phyloP scores from a whole-genome alignment of 2,113 vertebrate species.

The Ceyx margarethae region DNA sequence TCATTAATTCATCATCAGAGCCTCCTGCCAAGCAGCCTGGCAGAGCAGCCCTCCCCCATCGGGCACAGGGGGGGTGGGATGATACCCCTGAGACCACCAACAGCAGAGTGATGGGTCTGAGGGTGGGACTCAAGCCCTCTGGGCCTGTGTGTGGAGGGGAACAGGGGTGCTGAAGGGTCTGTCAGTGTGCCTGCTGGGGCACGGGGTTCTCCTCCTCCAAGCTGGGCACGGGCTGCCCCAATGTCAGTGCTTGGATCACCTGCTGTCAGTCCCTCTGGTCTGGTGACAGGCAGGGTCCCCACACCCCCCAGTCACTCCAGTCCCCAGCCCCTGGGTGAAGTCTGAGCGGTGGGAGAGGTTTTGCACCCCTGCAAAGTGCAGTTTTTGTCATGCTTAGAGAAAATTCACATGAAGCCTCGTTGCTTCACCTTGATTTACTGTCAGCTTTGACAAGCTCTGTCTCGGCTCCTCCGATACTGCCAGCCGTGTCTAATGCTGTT shows the following conservation, averaged over 20 bases:
- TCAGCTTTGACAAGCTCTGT: background rate
- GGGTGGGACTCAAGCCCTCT: background rate
- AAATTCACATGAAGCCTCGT: background rate
- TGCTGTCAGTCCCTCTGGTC: background rate
- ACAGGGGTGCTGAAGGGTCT: background rate
- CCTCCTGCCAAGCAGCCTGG: background rate
- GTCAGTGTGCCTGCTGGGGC: accelerated
- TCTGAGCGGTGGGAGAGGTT: background rate
- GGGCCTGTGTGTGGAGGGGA: accelerated
- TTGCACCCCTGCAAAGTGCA: background rate
- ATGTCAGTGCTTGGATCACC: background rate
- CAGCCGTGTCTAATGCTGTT: slow-evolving; percentile 24
- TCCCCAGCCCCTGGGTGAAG: background rate
- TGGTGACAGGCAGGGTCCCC: background rate
- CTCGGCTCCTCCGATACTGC: background rate
- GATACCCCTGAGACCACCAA: accelerated
- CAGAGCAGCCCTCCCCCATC: background rate
- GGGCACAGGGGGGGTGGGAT: background rate
- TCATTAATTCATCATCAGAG: background rate
- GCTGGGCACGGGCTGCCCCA: accelerated
- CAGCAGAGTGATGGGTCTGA: background rate
- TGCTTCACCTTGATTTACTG: slow-evolving; percentile 43
- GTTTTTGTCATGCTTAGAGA: background rate
- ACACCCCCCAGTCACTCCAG: accelerated
- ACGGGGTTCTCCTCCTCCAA: accelerated